Conservation (phyloP, 64 coral and sea anemone genomes). For the Montipora sp. region DNA sequence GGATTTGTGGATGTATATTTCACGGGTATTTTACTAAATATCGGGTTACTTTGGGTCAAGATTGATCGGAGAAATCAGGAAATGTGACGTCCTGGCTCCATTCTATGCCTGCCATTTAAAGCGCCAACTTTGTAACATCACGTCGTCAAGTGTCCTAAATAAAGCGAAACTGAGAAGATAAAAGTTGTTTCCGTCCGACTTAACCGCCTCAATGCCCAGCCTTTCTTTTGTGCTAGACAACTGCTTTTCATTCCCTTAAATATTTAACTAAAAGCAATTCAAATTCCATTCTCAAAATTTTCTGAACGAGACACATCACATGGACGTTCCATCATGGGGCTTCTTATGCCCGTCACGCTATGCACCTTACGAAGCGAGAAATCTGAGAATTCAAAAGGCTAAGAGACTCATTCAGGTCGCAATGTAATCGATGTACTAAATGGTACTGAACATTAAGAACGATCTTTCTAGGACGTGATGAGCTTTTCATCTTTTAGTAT, state of each 20-base stretch:
- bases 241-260: background rate
- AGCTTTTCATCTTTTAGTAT: background rate
- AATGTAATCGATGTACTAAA: background rate
- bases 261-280: background rate
- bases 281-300: constrained; percentile 1
- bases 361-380: background rate
- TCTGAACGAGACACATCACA: background rate
- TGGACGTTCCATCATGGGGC: background rate
- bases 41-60: constrained; percentile 90
- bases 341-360: background rate
- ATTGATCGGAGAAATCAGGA: constrained; percentile 25
- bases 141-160: constrained; percentile 8
- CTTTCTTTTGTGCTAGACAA: constrained; percentile 3
- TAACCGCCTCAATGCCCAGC: background rate
- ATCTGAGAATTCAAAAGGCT: background rate
- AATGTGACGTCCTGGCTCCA: constrained; percentile 41
- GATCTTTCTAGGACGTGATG: background rate
- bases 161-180: constrained; percentile 39
- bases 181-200: constrained; percentile 19
- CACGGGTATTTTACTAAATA: constrained; percentile 84
- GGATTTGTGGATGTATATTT: constrained; percentile 84
- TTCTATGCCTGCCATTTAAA: background rate
- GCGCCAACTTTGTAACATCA: background rate
- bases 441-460: background rate
- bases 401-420: constrained; percentile 3